Conservation (phyloP, 2,113 vertebrate genomes). For the Dasypus novemcinctus region DNA sequence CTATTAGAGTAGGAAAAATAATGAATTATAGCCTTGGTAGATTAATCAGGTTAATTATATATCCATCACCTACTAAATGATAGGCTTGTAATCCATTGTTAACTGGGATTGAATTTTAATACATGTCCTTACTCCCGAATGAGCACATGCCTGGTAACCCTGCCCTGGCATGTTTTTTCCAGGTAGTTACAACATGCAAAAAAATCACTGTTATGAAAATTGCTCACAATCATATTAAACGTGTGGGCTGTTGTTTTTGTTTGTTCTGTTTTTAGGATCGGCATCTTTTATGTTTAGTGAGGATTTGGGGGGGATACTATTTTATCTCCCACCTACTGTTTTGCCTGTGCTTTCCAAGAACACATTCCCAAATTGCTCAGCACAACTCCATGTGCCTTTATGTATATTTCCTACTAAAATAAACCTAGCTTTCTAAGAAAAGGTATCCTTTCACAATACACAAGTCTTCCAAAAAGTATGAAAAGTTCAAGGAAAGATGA, state of each 20-base stretch:
- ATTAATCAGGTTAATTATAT: slow-evolving; percentile 48
- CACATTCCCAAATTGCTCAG: background rate
- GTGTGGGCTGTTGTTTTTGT: no score
- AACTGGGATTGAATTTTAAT: slow-evolving; percentile 46
- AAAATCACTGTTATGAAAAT: background rate
- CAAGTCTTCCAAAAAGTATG: background rate
- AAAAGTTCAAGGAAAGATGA: background rate
- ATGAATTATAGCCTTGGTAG: background rate
- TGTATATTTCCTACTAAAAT: background rate
- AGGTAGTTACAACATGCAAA: background rate
- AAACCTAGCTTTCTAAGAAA: background rate
- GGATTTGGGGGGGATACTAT: no score
- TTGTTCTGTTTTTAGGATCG: no score
- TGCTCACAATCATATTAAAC: background rate
- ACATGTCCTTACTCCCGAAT: background rate
- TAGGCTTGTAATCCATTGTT: slow-evolving; percentile 24
- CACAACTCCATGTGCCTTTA: background rate
- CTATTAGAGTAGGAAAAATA: slow-evolving; percentile 30
- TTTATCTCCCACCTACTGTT: background rate
- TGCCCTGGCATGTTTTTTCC: slow-evolving; percentile 2
- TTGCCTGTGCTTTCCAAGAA: background rate
- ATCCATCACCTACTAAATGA: background rate
- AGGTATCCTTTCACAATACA: background rate
- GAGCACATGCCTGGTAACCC: background rate
- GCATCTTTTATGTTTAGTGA: background rate